Evolutionary conservation across 1,140 invertebrate species (phyloP).

Genomic region (Macrocentrus cingulum): DNA sequence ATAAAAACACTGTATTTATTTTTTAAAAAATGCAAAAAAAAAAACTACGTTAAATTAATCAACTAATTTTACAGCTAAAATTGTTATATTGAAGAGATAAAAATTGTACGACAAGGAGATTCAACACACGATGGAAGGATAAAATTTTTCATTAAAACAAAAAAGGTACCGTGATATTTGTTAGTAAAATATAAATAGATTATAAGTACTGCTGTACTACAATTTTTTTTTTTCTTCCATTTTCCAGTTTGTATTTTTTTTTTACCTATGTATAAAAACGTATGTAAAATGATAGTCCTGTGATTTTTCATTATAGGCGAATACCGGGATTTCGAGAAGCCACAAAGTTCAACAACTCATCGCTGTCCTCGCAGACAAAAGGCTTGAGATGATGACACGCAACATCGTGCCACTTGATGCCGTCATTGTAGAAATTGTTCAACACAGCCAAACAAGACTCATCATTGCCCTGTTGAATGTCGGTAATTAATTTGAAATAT

Average conservation of each 20-base stretch:
- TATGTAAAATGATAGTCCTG: neutral
- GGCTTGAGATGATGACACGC: constrained; percentile 90
- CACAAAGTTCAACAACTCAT: constrained; percentile 88
- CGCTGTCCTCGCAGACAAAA: constrained; percentile 90
- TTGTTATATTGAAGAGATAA: no score
- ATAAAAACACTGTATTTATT: neutral
- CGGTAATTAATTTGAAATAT: constrained; percentile 5
- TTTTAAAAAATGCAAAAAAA: constrained; percentile 3
- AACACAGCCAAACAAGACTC: constrained; percentile 87
- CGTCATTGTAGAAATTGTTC: constrained; percentile 92
- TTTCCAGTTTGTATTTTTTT: constrained; percentile 2
- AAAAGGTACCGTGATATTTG: constrained; percentile 8
- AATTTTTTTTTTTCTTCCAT: constrained; percentile 2
- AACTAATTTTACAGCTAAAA: neutral
- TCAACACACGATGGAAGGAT: no score
- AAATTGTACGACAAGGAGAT: no score
- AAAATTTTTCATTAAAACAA: no score
- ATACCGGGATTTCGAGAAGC: constrained; percentile 81
- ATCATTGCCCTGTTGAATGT: constrained; percentile 72
- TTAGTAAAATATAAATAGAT: constrained; percentile 32
- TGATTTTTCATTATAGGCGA: constrained; percentile 67
- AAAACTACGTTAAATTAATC: neutral
- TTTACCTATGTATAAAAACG: constrained; percentile 14
- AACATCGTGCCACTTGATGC: constrained; percentile 90
- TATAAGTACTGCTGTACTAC: no score